phyloP scores from a whole-genome alignment of 2,888 invertebrate species.

The Campoplex nolae region DNA sequence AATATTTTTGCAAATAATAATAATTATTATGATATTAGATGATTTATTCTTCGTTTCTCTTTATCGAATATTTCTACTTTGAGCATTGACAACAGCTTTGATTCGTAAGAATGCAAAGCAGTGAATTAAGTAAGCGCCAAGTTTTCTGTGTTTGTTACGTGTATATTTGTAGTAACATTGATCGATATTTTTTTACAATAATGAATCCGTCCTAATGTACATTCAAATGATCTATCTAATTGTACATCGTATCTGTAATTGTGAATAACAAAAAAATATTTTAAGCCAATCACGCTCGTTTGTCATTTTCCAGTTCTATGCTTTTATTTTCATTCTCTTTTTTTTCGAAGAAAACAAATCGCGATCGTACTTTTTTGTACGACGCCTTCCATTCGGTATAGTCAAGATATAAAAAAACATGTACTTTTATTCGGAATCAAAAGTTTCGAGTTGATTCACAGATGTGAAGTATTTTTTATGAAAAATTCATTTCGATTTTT shows the following conservation, averaged over 20 bases:
- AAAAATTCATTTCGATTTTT: neutral
- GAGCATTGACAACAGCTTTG: neutral
- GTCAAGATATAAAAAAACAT: neutral
- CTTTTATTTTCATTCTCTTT: neutral
- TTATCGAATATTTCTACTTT: neutral
- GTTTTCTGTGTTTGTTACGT: slow-evolving; percentile 24
- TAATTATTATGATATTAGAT: neutral
- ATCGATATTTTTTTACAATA: slow-evolving; percentile 21
- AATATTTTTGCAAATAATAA: neutral
- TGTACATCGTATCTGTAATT: slow-evolving; percentile 17
- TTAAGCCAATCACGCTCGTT: neutral
- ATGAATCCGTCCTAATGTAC: slow-evolving; percentile 29
- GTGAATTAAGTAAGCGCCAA: neutral
- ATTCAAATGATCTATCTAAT: slow-evolving; percentile 4
- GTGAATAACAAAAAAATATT: slow-evolving; percentile 36
- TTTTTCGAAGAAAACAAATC: neutral
- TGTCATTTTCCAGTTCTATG: neutral
- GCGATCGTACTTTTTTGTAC: neutral
- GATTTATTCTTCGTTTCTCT: neutral
- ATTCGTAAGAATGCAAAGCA: neutral
- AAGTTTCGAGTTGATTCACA: neutral
- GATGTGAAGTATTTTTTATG: neutral
- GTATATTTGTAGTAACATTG: slow-evolving; percentile 19
- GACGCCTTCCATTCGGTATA: neutral
- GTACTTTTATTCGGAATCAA: neutral